Evolutionary conservation across 2,888 invertebrate species (phyloP).

Genomic region (Drosophila subsilvestris): DNA sequence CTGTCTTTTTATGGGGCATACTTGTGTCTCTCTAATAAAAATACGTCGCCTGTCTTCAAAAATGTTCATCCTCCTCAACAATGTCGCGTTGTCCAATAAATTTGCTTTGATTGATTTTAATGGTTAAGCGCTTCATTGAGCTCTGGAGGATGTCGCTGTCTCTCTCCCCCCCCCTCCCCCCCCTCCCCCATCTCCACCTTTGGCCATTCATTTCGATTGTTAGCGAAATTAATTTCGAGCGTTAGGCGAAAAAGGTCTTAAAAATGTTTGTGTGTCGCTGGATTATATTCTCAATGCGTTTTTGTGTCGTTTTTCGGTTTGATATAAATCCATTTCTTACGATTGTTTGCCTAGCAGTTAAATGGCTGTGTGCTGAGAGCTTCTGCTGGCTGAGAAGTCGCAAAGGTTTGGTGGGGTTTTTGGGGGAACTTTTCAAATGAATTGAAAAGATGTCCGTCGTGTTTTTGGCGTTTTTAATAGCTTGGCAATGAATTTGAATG

Average conservation of each 20-base stretch:
- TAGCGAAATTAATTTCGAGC: conserved; percentile 79
- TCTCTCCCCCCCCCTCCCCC: conserved; percentile 29
- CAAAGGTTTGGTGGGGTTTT: conserved; percentile 5
- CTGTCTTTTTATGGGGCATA: conserved; percentile 64
- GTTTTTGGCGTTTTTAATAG: conserved; percentile 72
- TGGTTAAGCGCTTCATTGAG: conserved; percentile 82
- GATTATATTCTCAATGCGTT: conserved; percentile 64
- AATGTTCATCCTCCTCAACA: not conserved
- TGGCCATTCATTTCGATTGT: conserved; percentile 63
- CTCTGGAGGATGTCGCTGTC: conserved; percentile 68
- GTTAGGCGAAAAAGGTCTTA: conserved; percentile 74
- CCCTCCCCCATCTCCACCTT: conserved; percentile 20
- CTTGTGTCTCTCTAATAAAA: conserved; percentile 74
- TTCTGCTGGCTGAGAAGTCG: conserved; percentile 4
- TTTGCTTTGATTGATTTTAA: conserved; percentile 83
- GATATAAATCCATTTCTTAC: conserved; percentile 75
- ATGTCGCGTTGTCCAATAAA: conserved; percentile 70
- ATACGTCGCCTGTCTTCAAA: conserved; percentile 37
- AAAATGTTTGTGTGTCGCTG: conserved; percentile 58
- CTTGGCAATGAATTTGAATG: conserved; percentile 32
- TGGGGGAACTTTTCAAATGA: conserved; percentile 64
- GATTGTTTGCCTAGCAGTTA: conserved; percentile 76
- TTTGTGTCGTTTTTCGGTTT: conserved; percentile 3
- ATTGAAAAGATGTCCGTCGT: conserved; percentile 64
- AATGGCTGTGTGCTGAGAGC: conserved; percentile 46